A percentile compares a stretch with the other conserved stretches of the same genome.
Evolutionary conservation across 2,113 vertebrate species (phyloP).

Genomic region (Platichthys flesus): DNA sequence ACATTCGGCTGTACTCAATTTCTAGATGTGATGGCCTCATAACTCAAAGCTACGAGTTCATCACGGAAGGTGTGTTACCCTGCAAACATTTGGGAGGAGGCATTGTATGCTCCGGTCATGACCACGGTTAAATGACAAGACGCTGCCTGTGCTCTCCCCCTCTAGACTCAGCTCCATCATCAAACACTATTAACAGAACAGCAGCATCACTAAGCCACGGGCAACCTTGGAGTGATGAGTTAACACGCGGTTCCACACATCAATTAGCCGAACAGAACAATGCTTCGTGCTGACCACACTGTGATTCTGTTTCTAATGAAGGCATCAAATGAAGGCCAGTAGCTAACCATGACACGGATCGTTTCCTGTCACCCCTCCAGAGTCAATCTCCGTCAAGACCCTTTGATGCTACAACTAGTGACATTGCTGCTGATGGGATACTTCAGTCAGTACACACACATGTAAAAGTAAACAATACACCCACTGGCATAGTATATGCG

Average conservation of each 20-base stretch:
- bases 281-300: slow-evolving; percentile 30
- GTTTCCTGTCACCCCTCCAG: slow-evolving; percentile 19
- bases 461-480: background rate
- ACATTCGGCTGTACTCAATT: slow-evolving; percentile 14
- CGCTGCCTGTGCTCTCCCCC: slow-evolving; percentile 3
- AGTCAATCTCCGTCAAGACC: slow-evolving; percentile 21
- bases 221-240: slow-evolving; percentile 7
- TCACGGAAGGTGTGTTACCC: background rate
- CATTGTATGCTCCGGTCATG: background rate
- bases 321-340: slow-evolving; percentile 33
- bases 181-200: slow-evolving; percentile 25
- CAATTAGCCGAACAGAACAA: slow-evolving; percentile 50
- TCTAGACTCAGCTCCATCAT: slow-evolving; percentile 5
- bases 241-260: slow-evolving; percentile 28
- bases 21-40: slow-evolving; percentile 21
- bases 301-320: slow-evolving; percentile 54
- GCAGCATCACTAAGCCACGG: slow-evolving; percentile 13
- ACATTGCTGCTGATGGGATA: slow-evolving; percentile 16
- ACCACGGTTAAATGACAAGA: background rate
- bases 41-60: background rate
- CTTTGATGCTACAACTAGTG: slow-evolving; percentile 27
- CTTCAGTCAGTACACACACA: background rate
- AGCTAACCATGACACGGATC: slow-evolving; percentile 25
- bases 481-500: background rate
- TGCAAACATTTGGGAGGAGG: background rate